Evolutionary conservation across 2,797 vertebrate species (phyloP), one percentile per base, ranked within the genome.

Genomic region (Moxostoma hubbsi): DNA sequence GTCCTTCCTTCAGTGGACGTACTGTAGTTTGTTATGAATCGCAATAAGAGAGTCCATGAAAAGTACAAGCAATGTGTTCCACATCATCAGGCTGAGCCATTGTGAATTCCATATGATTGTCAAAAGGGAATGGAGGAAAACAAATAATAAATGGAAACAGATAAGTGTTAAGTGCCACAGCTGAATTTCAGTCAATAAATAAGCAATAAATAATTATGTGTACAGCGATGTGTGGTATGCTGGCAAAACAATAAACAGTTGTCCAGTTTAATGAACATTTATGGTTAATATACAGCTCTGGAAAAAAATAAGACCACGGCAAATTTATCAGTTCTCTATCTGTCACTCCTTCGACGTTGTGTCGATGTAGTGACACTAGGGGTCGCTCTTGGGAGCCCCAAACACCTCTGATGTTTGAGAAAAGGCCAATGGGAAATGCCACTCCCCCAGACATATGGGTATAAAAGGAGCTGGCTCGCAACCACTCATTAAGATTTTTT

Each of bases 81-180:
- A 50, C n/a, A 10, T 49, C 66, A 50, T 70, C 61, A 57, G 74
- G 10, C 36, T 43, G 59, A 18, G 61, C 45, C 50, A 18, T 36
- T 53, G 58, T 58, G 59, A 49, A 13, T 71, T 54, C 77, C 45
- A 55, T 46, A 53, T 67, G 78, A 83, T 83, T 85, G 81, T 83
- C 84, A 62, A 24, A 59, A 67, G 53, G 50, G 8, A 62, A 69
- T 0, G 11, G 62, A 13, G 9, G 55, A 47, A 0, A 58, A 15
- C 24, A 24, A 12, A 7, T 24, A 5, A n/a, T 57, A 43, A 12
- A 47, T 24, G 24, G 47, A 36, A 49, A 46, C 67, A 70, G 55
- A 46, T 70, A 58, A 5, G 47, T 10, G n/a, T 46, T 54, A 77
- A 45, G 47, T 54, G 43, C 51, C 63, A 57, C 43, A 9, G 51